These are phyloP conservation scores for Pseudomyrmex concolor DNA, from an alignment of 1,140 invertebrate genomes.

Conservation along the genomic window DNA sequence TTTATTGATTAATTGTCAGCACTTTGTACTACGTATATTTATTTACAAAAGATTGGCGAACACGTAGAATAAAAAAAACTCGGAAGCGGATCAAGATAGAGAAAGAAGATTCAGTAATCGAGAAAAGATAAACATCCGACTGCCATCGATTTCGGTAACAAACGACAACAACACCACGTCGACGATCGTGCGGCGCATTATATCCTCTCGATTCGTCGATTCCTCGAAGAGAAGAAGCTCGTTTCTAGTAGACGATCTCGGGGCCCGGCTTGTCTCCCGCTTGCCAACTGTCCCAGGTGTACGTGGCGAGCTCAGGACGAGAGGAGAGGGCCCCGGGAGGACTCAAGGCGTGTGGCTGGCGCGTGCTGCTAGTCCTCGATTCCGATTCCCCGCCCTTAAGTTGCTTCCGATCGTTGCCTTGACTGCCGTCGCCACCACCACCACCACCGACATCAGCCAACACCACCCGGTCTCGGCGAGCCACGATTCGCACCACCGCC, in stretches of 20 bases:
- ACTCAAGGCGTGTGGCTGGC: constrained; percentile 81
- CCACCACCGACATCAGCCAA: constrained; percentile 38
- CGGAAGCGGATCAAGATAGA: neutral
- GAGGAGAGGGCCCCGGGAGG: constrained; percentile 65
- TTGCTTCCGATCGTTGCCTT: constrained; percentile 76
- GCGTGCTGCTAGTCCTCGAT: constrained; percentile 78
- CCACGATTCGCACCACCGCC: constrained; percentile 56
- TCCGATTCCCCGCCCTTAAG: constrained; percentile 74
- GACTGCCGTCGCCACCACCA: constrained; percentile 58
- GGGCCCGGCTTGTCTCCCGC: constrained; percentile 74
- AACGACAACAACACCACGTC: constrained; percentile 21
- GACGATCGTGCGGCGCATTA: constrained; percentile 17
- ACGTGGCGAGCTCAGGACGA: constrained; percentile 63
- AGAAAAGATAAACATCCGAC: constrained; percentile 12
- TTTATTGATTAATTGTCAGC: no score
- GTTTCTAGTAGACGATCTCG: constrained; percentile 68
- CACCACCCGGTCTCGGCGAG: neutral
- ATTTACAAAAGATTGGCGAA: no score
- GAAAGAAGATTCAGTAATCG: neutral
- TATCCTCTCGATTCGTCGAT: constrained; percentile 22
- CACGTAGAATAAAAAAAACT: neutral
- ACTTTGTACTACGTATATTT: no score
- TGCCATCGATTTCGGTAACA: constrained; percentile 14
- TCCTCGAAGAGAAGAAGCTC: constrained; percentile 60
- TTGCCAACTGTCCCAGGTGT: constrained; percentile 84